Conservation (phyloP, 2,888 invertebrate species). For the Eumacrocentrus americanus region DNA sequence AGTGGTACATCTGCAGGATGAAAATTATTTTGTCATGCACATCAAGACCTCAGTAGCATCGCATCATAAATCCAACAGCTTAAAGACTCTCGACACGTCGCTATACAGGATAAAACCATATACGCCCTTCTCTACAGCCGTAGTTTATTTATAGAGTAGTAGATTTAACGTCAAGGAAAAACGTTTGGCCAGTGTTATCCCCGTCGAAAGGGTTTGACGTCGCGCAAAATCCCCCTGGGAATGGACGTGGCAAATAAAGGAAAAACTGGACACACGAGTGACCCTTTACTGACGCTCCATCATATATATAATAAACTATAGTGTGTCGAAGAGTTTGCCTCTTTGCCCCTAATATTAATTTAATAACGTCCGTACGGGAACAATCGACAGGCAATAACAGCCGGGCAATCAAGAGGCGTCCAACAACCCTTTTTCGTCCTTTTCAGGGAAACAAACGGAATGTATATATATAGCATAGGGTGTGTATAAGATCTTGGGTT, state of each 20-base stretch:
- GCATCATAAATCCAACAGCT: background rate
- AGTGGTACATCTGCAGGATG: background rate
- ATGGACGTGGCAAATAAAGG: slow-evolving; percentile 47
- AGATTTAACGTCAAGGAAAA: slow-evolving; percentile 27
- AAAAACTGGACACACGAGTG: slow-evolving; percentile 46
- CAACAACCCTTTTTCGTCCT: slow-evolving; percentile 43
- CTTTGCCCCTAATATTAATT: slow-evolving; percentile 56
- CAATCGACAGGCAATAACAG: slow-evolving; percentile 61
- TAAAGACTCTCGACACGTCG: background rate
- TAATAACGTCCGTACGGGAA: slow-evolving; percentile 56
- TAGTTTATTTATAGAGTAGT: background rate
- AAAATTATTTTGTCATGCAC: slow-evolving; percentile 9
- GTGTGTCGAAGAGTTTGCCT: slow-evolving; percentile 25
- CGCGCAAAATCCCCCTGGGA: slow-evolving; percentile 50
- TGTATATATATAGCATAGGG: slow-evolving; percentile 11
- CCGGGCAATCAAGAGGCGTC: slow-evolving; percentile 53
- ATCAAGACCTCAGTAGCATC: background rate
- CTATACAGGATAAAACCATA: background rate
- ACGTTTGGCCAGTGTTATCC: slow-evolving; percentile 30
- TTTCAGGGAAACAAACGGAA: slow-evolving; percentile 25
- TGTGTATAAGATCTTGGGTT: slow-evolving; percentile 11
- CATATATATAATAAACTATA: slow-evolving; percentile 5
- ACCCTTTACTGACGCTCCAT: slow-evolving; percentile 32
- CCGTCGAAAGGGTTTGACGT: slow-evolving; percentile 31
- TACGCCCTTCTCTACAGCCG: background rate